Percentiles rank a stretch among this genome's conserved stretches.
Evolutionary conservation across 2,797 vertebrate species (phyloP).

Genomic region (Diglossa cyanea): DNA sequence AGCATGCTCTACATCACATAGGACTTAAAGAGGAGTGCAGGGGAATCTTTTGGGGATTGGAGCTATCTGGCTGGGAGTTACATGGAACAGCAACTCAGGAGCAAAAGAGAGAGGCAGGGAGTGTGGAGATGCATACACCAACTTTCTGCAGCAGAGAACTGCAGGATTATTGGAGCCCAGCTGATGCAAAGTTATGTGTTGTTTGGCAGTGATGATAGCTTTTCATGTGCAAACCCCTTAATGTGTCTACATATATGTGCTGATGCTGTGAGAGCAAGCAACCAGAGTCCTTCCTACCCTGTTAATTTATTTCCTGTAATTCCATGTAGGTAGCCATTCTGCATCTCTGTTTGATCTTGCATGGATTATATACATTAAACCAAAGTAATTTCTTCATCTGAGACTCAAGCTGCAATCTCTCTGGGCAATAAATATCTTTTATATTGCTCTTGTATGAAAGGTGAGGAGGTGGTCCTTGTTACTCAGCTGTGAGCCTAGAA

Average conservation of each 20-base stretch:
- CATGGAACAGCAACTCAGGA: background rate
- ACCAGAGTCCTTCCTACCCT: background rate
- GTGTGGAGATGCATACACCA: background rate
- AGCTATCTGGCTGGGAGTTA: background rate
- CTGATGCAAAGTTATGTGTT: background rate
- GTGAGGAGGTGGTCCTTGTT: background rate
- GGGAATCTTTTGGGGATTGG: background rate
- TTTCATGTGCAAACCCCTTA: background rate
- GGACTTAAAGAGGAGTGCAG: background rate
- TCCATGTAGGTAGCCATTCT: background rate
- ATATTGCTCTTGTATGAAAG: background rate
- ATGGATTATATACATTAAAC: background rate
- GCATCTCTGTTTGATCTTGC: background rate
- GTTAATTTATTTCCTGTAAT: background rate
- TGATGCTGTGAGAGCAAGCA: background rate
- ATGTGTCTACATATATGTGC: background rate
- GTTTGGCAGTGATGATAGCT: background rate
- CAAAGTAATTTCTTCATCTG: background rate
- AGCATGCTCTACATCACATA: accelerated
- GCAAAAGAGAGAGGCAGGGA: background rate
- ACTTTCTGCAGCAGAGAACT: background rate
- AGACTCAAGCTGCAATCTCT: background rate
- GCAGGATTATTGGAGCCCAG: background rate
- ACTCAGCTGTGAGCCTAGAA: background rate
- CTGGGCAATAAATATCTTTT: background rate